These are phyloP conservation scores for Xenus cinereus DNA, from an alignment of 2,113 vertebrate species.

Conservation along the genomic window DNA sequence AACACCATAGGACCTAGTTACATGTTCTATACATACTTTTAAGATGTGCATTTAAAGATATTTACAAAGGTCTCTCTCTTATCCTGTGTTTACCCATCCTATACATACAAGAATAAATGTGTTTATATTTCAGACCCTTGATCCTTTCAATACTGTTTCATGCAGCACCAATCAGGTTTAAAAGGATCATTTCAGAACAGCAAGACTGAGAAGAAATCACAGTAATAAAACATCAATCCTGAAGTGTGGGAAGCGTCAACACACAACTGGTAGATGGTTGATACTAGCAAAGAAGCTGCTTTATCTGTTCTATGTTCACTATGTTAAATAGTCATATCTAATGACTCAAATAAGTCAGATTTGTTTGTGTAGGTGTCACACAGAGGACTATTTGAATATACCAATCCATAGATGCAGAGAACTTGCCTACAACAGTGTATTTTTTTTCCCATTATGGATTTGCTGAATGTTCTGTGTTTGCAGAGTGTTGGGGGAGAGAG, in stretches of 20 bases:
- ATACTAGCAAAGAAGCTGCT: neutral
- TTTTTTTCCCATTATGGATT: neutral
- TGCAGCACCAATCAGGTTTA: neutral
- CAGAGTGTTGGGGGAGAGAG: neutral
- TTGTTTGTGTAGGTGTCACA: neutral
- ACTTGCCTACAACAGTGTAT: neutral
- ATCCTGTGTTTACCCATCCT: neutral
- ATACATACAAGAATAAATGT: neutral
- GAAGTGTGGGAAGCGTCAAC: neutral
- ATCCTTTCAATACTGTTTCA: neutral
- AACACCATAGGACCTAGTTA: neutral
- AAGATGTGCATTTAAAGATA: neutral
- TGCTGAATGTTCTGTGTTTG: neutral
- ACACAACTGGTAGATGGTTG: neutral
- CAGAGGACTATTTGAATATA: neutral
- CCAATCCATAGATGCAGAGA: neutral
- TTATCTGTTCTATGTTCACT: neutral
- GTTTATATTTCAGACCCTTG: neutral
- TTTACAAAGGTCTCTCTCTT: neutral
- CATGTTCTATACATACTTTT: neutral
- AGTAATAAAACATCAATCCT: neutral
- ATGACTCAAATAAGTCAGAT: neutral
- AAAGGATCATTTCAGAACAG: neutral
- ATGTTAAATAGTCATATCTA: neutral
- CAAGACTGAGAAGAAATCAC: constrained; percentile 17